These are phyloP conservation scores for Gortyna flavago DNA, from an alignment of 2,888 invertebrate species.

Conservation along the genomic window DNA sequence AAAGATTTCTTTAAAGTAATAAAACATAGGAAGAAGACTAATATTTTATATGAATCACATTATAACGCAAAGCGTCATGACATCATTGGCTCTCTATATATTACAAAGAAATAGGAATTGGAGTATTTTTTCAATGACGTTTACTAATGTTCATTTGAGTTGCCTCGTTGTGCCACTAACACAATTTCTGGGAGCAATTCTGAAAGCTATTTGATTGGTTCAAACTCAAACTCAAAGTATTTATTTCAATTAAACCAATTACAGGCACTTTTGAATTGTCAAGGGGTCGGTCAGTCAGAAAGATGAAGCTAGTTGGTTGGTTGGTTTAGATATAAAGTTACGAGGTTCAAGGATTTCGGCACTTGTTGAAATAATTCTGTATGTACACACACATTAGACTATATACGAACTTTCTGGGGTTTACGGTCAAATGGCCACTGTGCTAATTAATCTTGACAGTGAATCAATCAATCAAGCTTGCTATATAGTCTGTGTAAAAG, in stretches of 20 bases:
- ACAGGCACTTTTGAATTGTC: no score
- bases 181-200: slow-evolving; percentile 57
- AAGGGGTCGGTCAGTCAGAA: no score
- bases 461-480: not conserved
- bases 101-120: slow-evolving; percentile 49
- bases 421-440: not conserved
- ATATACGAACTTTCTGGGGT: not conserved
- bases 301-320: no score
- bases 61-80: slow-evolving; percentile 54
- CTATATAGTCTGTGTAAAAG: not conserved
- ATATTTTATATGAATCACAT: slow-evolving; percentile 52
- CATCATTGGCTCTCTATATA: slow-evolving; percentile 44
- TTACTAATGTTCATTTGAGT: slow-evolving; percentile 51
- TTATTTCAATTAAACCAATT: no score
- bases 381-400: no score
- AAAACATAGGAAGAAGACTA: slow-evolving; percentile 16
- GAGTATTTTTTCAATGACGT: slow-evolving; percentile 53
- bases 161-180: slow-evolving; percentile 57
- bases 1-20: slow-evolving; percentile 32
- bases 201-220: slow-evolving; percentile 47
- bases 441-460: not conserved
- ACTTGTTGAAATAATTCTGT: slow-evolving; percentile 1
- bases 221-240: no score
- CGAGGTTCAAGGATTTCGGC: not conserved
- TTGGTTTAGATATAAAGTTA: slow-evolving; percentile 23